Conservation (phyloP, 2,797 vertebrate species). For the Astyanax mexicanus region DNA sequence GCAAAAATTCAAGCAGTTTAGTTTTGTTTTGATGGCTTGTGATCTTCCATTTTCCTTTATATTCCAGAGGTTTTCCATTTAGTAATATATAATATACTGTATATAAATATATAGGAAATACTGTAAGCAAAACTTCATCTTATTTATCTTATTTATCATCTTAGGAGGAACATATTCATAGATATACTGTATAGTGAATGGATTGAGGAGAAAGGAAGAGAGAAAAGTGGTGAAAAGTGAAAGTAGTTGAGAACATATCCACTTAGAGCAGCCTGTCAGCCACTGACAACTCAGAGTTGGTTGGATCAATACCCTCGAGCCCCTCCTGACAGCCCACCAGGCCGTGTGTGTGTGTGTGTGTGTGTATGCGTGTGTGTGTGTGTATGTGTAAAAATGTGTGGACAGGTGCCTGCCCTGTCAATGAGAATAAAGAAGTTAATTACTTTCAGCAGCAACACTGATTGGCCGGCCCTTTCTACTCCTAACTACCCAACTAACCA, state of each 20-base stretch:
- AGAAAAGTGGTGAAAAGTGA: conserved; percentile 35
- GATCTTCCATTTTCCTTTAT: too few relatives aligned
- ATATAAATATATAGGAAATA: too few relatives aligned
- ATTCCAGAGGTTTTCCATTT: too few relatives aligned
- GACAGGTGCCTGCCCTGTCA: conserved; percentile 54
- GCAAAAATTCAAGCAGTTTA: too few relatives aligned
- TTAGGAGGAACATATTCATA: neutral
- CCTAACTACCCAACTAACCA: conserved; percentile 25
- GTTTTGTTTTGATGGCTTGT: too few relatives aligned
- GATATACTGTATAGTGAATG: neutral
- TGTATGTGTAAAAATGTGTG: conserved; percentile 29
- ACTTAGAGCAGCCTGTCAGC: conserved; percentile 48
- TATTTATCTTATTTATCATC: too few relatives aligned
- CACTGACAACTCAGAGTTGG: conserved; percentile 24
- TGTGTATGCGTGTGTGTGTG: conserved; percentile 21
- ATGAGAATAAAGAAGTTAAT: conserved; percentile 42
- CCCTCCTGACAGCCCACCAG: conserved; percentile 25
- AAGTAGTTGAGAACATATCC: conserved; percentile 25
- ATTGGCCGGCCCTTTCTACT: conserved; percentile 41
- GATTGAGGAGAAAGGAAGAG: neutral
- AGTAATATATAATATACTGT: too few relatives aligned
- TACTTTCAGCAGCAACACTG: conserved; percentile 50
- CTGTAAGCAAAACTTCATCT: too few relatives aligned
- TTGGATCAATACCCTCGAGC: conserved; percentile 55
- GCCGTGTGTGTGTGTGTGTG: neutral